Base-by-base conservation (phyloP, 2,113 vertebrate genomes). In the Hemiprocne comata region DNA sequence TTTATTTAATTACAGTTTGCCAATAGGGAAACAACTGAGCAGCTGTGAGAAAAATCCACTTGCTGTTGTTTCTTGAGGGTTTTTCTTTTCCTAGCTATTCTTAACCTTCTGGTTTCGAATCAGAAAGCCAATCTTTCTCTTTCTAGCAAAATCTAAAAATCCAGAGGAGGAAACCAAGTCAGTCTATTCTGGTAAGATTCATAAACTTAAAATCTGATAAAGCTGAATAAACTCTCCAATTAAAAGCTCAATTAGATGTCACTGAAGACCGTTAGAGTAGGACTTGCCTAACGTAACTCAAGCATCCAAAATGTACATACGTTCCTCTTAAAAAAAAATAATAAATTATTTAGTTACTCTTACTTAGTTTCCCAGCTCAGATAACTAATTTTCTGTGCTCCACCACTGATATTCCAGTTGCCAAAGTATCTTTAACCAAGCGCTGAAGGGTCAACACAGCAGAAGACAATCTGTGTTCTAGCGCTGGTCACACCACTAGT, bases 371-470 rank as follows among this genome's bases (percentile, higher is more conserved):
- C 5, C 13, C 20, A 61, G 9, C 7, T 87, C 26, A 69, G 5
- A 11, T 9, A 31, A 60, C 5, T 38, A 3, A 6, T 25, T 38
- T 36, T 64, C 34, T 40, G 2, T 50, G 26, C 6, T 11, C 17
- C 2, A 26, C 3, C 8, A 17, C 3, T 73, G 38, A 60, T 60
- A 61, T 38, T 75, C 2, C 26, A 14, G 17, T 55, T 80, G 7
- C 2, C 8, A 48, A 66, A 90, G 7, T 14, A 64, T 64, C 19
- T 78, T 74, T 42, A 85, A 50, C 10, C 9, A 11, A 28, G 16
- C 21, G 7, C 9, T 48, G 29, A 81, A 67, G 2, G 19, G 10
- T 19, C 13, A 23, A 10, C 1, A 0, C 11, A 50, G 31, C 8
- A 72, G 24, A 3, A 70, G 21, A 46, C 14, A 40, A 9, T 13